Base-by-base conservation (phyloP, 64 coral and sea anemone species). In the Montipora efflorescens region DNA sequence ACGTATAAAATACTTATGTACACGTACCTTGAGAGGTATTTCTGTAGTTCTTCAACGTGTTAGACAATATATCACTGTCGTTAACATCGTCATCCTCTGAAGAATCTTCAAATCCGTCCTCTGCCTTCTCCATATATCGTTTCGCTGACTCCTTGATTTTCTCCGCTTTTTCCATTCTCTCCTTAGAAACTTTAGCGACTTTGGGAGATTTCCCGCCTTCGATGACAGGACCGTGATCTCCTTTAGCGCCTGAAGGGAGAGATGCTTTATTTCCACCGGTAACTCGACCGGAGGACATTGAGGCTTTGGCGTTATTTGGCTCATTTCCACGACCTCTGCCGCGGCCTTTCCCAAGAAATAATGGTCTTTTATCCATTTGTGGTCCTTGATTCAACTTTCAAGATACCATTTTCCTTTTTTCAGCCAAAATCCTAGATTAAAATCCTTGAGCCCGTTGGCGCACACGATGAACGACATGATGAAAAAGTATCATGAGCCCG, bases 61-160 rank as follows among this genome's bases (percentile, higher is more conserved):
- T 97, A 72, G 19, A 94, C 69, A 97, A 80, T n/a, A 97, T 94
- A 80, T 91, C 88, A 50, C 61, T 47, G 82, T 97, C 89, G 53
- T 97, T 93, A 5, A 97, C 81, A 89, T 97, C 95, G 48, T 97
- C 95, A 53, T 97, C 95, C 68, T 93, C 93, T 5, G 95, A 97
- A 2, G 92, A 97, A 22, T 94, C 95, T 22, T 91, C 93, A 75
- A 91, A 71, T 25, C 77, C 67, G 74, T 97, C 78, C 18, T 91
- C 83, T 13, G 61, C 28, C 59, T 25, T 84, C 25, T 62, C 83
- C 62, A 94, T 61, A 53, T 90, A 97, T 79, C 88, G 94, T 66
- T 94, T 88, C 45, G 93, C 77, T 12, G 95, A 94, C 23, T 97
- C 70, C 81, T 94, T 97, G 21, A 97, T 97, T 84, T 82, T 89